Evolutionary conservation across 2,113 vertebrate species (phyloP), one percentile per base, ranked within the genome.

Genomic region (Perccottus glenii): DNA sequence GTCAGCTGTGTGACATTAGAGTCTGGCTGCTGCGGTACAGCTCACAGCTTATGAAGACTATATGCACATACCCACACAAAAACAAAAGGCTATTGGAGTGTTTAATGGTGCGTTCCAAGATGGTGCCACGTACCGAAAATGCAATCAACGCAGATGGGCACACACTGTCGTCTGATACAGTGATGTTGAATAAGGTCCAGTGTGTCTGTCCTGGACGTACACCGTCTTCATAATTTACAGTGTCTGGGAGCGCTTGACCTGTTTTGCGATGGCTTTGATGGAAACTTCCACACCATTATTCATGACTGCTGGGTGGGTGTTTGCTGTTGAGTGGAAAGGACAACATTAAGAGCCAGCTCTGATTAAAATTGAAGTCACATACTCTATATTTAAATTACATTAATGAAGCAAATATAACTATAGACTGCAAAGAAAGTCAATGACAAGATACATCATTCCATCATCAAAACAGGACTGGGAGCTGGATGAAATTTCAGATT

Each of bases 1-100:
- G 75, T 68, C 84, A 84, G 85, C 75, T 83, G 69, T 55, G 59
- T 84, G 84, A 82, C 82, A 81, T 64, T 43, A 77, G 58, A 62
- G 48, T 64, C 62, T 64, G 44, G 19, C 73, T 10, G 15, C 55
- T 59, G 3, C 5, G n/a, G 9, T 11, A 86, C 77, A 75, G 80
- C 55, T 87, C 76, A 80, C 52, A 40, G 59, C 42, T 58, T 38
- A 33, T 8, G 12, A 49, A 50, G 50, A 48, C 52, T 10, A 61
- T 44, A 67, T 32, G 59, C 63, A 68, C 46, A 75, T 4, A 52
- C 11, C 4, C 33, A 57, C 64, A 78, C 53, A 72, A 48, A n/a
- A 46, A 78, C 53, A 72, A 48, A n/a, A 46, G 46, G 70, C 35
- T 46, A 12, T 44, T 11, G 6, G 43, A 7, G 27, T 36, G 45